Conservation (phyloP, 2,888 invertebrate genomes). For the Seladonia tumulorum region DNA sequence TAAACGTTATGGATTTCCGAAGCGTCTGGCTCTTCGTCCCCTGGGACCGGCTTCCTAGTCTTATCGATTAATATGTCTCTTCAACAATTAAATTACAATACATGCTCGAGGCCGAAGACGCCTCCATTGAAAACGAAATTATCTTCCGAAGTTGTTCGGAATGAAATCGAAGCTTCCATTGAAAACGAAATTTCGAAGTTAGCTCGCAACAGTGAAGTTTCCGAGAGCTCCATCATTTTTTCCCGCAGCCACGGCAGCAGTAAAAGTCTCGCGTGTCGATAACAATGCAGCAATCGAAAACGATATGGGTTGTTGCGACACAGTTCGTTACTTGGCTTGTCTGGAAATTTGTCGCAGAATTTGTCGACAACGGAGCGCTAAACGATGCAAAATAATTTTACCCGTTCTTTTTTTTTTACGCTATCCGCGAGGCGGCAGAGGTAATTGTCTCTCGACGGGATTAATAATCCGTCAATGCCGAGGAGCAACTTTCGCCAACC, state of each 20-base stretch:
- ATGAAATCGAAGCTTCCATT: too few relatives aligned
- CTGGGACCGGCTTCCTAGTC: background rate
- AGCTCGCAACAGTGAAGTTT: background rate
- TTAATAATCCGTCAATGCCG: conserved; percentile 59
- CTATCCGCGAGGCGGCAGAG: background rate
- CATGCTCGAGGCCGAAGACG: too few relatives aligned
- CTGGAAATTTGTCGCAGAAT: background rate
- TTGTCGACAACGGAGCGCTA: background rate
- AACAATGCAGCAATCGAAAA: background rate
- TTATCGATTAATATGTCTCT: background rate
- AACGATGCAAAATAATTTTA: background rate
- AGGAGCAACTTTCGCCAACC: conserved; percentile 62
- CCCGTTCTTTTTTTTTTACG: background rate
- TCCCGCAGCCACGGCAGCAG: background rate
- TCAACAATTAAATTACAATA: background rate
- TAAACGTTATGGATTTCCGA: conserved; percentile 4
- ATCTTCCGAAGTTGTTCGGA: too few relatives aligned
- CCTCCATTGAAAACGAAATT: background rate
- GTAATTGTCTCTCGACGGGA: conserved; percentile 30
- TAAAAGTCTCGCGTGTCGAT: background rate
- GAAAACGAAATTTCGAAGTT: background rate
- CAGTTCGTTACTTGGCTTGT: background rate
- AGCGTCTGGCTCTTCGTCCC: background rate
- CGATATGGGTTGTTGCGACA: background rate
- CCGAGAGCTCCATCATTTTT: background rate